phyloP scores from a whole-genome alignment of 1,140 invertebrate species.

The Eubasilissa regina region DNA sequence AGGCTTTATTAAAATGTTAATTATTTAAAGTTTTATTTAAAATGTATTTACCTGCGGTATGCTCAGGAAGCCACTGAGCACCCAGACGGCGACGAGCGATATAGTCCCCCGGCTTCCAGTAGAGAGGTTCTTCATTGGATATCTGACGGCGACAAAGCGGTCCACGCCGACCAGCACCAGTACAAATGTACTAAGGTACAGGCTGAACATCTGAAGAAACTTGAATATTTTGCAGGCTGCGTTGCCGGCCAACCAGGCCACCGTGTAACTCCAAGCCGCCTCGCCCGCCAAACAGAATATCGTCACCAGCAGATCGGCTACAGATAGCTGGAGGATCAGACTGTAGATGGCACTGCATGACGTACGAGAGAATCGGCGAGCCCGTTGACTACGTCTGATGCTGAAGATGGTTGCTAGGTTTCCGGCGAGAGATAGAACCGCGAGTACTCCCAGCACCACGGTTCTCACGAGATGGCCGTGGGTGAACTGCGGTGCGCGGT shows the following conservation, averaged over 20 bases:
- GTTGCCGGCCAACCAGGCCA: constrained; percentile 86
- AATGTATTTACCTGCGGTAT: constrained; percentile 76
- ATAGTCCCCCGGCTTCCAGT: constrained; percentile 77
- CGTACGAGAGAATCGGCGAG: constrained; percentile 72
- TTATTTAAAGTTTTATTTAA: too few relatives aligned
- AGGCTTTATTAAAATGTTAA: too few relatives aligned
- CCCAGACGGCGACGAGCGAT: constrained; percentile 78
- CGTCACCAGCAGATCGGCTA: constrained; percentile 86
- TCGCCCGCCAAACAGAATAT: constrained; percentile 87
- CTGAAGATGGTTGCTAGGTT: constrained; percentile 84
- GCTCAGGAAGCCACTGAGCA: constrained; percentile 81
- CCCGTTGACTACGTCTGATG: constrained; percentile 74
- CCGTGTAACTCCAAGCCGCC: constrained; percentile 84
- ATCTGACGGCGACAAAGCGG: constrained; percentile 85
- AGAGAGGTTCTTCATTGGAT: constrained; percentile 84
- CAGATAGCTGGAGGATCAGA: constrained; percentile 82
- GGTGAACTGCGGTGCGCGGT: constrained; percentile 78
- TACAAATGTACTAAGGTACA: constrained; percentile 88
- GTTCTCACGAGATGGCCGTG: constrained; percentile 74
- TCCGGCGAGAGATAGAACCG: constrained; percentile 80
- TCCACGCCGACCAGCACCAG: constrained; percentile 87
- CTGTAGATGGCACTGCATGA: constrained; percentile 82
- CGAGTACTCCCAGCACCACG: constrained; percentile 78
- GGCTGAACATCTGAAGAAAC: constrained; percentile 85
- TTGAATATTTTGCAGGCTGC: constrained; percentile 86